Base-by-base conservation (phyloP, 1,140 invertebrate genomes). In the Orchesella cincta region DNA sequence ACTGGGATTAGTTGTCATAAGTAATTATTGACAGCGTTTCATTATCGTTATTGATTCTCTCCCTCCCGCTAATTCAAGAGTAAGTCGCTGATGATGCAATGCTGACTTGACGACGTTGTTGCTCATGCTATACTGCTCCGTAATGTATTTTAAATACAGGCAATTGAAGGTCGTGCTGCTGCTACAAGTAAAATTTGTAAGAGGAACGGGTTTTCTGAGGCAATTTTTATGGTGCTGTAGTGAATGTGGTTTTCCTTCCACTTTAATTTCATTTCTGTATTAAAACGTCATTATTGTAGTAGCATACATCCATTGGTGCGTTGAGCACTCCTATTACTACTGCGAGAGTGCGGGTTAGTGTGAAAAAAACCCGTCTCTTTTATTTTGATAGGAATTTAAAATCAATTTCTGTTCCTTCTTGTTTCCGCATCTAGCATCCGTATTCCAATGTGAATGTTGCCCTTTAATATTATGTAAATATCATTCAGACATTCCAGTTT, bases 401-500 rank as follows among this genome's bases (percentile, higher is more conserved):
- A 46, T 46, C 39, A 46, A 46, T 46, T 46, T 46, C 39, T 18
- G 39, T 18, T 8, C 39, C 5, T 18, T 46, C 39, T 46, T 46
- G 18, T 46, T 46, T n/a, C n/a, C 39, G 39, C 39, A 46, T 46
- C 39, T 18, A 46, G 5, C 39, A 46, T 18, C 39, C 5, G 5
- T 46, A 46, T 46, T 46, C 5, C 39, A 8, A 46, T 18, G 39
- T n/a, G n/a, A n/a, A 18, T 46, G 39, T 8, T 18, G 5, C 39
- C 18, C 14, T 23, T 57, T 57, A 57, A 57, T 26, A 57, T 57
- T 57, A 57, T 57, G 52, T 57, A 57, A 57, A 57, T 57, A 57
- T 57, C 52, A 57, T 57, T 57, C 52, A 57, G 52, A 14, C 23
- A 57, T 57, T 57, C 52, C 23, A 23, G 14, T 57, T 57, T 57